These are phyloP conservation scores for Sprattus sprattus DNA, from an alignment of 2,113 vertebrate species.

Conservation along the genomic window DNA sequence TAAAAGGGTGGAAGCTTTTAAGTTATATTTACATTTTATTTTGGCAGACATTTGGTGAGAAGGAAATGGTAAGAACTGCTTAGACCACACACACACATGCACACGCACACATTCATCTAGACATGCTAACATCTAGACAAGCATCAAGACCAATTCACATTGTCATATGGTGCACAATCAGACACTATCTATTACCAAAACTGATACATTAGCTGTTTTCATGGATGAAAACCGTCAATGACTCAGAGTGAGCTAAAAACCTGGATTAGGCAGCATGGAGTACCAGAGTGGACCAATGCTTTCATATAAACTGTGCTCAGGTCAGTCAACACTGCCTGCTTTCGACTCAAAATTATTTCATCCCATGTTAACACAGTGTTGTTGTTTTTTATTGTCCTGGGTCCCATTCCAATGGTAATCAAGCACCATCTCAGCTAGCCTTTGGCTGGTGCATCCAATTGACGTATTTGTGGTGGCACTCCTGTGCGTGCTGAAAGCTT, in stretches of 20 bases:
- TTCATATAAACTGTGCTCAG: neutral
- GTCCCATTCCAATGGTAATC: neutral
- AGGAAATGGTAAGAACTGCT: neutral
- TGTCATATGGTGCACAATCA: neutral
- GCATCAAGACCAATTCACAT: neutral
- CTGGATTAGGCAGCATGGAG: neutral
- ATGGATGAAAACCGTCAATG: neutral
- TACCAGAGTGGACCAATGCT: neutral
- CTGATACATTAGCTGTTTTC: neutral
- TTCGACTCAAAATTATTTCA: neutral
- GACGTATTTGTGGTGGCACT: neutral
- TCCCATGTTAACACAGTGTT: neutral
- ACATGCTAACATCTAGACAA: no score
- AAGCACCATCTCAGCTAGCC: neutral
- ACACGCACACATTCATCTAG: neutral
- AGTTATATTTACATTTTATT: conserved; percentile 5
- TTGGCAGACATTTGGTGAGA: neutral
- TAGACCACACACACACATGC: neutral
- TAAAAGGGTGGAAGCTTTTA: conserved; percentile 19
- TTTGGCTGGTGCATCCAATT: neutral
- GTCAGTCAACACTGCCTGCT: neutral
- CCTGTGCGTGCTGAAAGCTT: neutral
- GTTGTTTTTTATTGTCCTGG: no score
- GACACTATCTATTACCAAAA: neutral
- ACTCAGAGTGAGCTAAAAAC: neutral